Percentiles rank a stretch among this genome's conserved stretches.
Evolutionary conservation across 2,797 vertebrate genomes (phyloP).

Genomic region (Pangasius krempfi): DNA sequence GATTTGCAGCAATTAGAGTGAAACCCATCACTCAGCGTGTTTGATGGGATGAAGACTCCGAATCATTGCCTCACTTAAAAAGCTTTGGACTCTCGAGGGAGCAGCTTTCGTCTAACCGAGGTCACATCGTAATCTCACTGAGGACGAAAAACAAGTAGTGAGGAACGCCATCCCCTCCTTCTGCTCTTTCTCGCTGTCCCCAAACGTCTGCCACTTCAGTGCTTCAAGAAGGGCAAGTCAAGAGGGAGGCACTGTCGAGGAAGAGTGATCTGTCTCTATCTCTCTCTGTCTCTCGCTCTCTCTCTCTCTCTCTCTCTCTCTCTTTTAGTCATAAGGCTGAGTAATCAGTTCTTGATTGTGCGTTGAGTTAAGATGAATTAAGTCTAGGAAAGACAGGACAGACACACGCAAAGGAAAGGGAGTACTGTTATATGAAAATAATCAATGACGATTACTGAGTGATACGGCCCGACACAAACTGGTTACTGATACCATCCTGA

Average conservation of each 20-base stretch:
- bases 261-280: conserved; percentile 18
- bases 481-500: neutral
- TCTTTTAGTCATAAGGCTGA: conserved; percentile 36
- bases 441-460: neutral
- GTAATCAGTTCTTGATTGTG: conserved; percentile 2
- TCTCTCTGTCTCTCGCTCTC: neutral
- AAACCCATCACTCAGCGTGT: conserved; percentile 57
- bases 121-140: conserved; percentile 37
- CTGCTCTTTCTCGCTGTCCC: neutral
- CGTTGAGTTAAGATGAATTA: neutral
- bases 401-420: neutral
- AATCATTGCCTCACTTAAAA: conserved; percentile 64
- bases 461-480: neutral
- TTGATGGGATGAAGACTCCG: conserved; percentile 65
- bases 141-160: conserved; percentile 25
- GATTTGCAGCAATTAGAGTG: conserved; percentile 60
- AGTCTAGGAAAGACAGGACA: neutral
- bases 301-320: neutral
- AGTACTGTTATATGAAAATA: neutral
- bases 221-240: conserved; percentile 45
- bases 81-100: conserved; percentile 65
- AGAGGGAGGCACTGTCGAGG: conserved; percentile 22
- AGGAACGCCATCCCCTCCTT: conserved; percentile 33
- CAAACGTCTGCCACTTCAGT: conserved; percentile 28
- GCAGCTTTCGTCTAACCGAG: conserved; percentile 49